Evolutionary conservation across 2,113 vertebrate genomes (phyloP).

Genomic region (Cromileptes altivelis): DNA sequence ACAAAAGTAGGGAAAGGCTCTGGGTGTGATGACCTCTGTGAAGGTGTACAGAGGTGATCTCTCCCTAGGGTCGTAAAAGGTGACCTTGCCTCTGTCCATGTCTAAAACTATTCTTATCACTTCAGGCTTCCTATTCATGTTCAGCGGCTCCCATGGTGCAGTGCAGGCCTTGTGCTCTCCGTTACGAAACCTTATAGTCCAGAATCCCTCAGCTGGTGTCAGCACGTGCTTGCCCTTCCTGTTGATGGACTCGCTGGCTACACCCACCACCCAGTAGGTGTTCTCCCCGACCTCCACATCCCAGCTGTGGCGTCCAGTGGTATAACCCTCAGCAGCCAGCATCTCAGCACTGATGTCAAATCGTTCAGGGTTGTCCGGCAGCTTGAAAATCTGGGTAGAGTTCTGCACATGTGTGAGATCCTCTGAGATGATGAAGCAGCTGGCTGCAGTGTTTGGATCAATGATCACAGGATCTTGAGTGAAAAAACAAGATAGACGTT

Average conservation of each 20-base stretch:
- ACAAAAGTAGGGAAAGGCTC: constrained; percentile 85
- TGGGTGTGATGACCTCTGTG: constrained; percentile 69
- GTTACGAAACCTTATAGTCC: constrained; percentile 85
- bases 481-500: not conserved
- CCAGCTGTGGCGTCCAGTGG: constrained; percentile 83
- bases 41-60: constrained; percentile 83
- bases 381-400: constrained; percentile 77
- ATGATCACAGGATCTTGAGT: constrained; percentile 80
- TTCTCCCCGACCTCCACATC: constrained; percentile 84
- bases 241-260: constrained; percentile 83
- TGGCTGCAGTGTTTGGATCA: constrained; percentile 86
- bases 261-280: constrained; percentile 86
- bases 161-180: constrained; percentile 87
- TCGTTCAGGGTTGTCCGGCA: constrained; percentile 86
- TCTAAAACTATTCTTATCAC: constrained; percentile 82
- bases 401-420: constrained; percentile 83
- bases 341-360: constrained; percentile 86
- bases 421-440: constrained; percentile 84
- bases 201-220: constrained; percentile 86
- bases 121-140: constrained; percentile 74
- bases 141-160: constrained; percentile 83
- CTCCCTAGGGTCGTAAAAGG: constrained; percentile 81
- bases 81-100: constrained; percentile 84
- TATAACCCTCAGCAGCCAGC: constrained; percentile 79
- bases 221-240: constrained; percentile 86